Evolutionary conservation across 1,140 invertebrate species (phyloP), one percentile per base, ranked within the genome.

Genomic region (Heliconius eleuchia): DNA sequence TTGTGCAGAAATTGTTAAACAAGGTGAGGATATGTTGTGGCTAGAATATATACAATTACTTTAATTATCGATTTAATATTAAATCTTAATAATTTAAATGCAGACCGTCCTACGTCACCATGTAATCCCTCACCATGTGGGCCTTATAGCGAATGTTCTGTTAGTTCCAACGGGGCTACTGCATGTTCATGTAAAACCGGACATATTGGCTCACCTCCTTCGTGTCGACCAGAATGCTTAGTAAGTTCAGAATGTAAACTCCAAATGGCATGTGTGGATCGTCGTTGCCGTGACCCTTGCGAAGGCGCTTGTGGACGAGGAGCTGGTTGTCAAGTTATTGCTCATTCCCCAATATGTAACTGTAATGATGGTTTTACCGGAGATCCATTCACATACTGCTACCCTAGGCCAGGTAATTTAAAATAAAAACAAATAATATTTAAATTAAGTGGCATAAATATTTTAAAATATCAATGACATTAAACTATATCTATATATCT

Each of bases 301-400:
- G 95, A 96, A 71, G 97, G 97, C 9, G 96, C 97, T 19, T 98
- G 98, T 87, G 98, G 97, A 7, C 90, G 96, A 5, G 96, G 97
- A 72, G 97, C 97, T 34, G 95, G 96, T 57, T 98, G 97, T 87
- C 96, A 97, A 94, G 97, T 98, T 4, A 96, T 97, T 55, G 97
- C 97, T 84, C 97, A 98, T 85, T 97, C 96, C 72, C 97, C 97
- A 3, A 97, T 97, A 78, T 98, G 97, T 84, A 97, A 96, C 80
- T 98, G 97, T 88, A 93, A 96, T 57, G 95, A 97, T 71, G 96
- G 96, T 30, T 96, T 96, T 86, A 97, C 97, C 37, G 97, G 97
- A 23, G 97, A 98, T 96, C 97, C 97, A 7, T 97, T 97, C 89
- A 96, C 96, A 83, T 95, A 96, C 76, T 98, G 98, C 86, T 95